Percentiles rank a stretch among this genome's conserved stretches.
Evolutionary conservation across 2,797 vertebrate genomes (phyloP).

Genomic region (Acanthurus leucopareius): DNA sequence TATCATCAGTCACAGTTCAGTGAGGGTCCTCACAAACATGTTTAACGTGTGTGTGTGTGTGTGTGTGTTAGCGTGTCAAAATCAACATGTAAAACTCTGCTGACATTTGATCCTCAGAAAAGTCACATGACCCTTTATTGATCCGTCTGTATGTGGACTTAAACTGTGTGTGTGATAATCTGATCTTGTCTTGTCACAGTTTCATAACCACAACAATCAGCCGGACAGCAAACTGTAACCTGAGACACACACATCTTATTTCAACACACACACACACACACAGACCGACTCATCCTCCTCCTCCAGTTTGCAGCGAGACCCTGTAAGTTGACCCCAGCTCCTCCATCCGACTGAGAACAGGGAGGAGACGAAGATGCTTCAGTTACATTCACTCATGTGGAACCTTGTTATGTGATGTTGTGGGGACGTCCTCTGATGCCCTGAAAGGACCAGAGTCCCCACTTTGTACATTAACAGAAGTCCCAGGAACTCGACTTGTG

Average conservation of each 20-base stretch:
- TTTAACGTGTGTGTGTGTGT: no score
- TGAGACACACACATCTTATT: neutral
- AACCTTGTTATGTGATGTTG: no score
- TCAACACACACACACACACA: constrained; percentile 3
- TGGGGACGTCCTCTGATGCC: no score
- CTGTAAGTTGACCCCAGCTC: no score
- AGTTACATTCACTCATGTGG: no score
- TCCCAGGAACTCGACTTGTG: no score
- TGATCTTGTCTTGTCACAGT: constrained; percentile 26
- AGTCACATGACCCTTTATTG: constrained; percentile 10
- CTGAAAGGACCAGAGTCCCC: no score
- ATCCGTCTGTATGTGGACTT: neutral
- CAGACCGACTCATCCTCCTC: neutral
- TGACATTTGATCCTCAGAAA: neutral
- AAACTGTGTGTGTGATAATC: constrained; percentile 28
- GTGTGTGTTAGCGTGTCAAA: neutral
- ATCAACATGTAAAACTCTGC: neutral
- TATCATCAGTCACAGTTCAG: no score
- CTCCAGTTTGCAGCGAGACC: neutral
- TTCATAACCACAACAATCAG: constrained; percentile 12
- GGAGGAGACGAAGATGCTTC: no score
- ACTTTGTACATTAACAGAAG: no score
- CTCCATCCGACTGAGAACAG: no score
- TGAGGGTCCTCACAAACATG: no score
- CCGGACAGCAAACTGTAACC: constrained; percentile 21